Evolutionary conservation across 2,797 vertebrate species (phyloP).

Genomic region (Odontamblyopus rebecca): DNA sequence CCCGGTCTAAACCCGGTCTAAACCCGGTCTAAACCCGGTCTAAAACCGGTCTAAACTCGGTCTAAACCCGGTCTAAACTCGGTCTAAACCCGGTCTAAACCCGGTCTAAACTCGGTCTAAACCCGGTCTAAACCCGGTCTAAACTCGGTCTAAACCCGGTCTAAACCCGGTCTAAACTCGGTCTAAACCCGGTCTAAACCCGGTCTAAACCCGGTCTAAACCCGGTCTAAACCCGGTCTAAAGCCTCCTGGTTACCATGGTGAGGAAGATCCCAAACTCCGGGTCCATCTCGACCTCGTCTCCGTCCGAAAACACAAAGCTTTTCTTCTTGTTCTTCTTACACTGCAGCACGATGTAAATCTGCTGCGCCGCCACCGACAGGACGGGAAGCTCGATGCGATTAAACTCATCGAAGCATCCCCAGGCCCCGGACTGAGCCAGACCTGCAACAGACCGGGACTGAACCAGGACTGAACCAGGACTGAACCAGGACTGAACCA

Average conservation of each 20-base stretch:
- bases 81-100: too few species aligned
- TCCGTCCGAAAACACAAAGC: conserved; percentile 83
- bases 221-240: not conserved
- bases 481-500: not conserved
- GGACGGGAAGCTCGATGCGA: conserved; percentile 84
- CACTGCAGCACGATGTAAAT: conserved; percentile 83
- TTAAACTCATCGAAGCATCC: conserved; percentile 85
- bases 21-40: too few species aligned
- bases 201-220: not conserved
- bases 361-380: conserved; percentile 85
- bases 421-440: conserved; percentile 85
- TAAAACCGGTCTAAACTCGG: too few species aligned
- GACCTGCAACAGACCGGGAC: conserved; percentile 61
- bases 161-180: too few species aligned
- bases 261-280: conserved; percentile 86
- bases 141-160: too few species aligned
- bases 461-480: not conserved
- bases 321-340: conserved; percentile 80
- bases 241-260: conserved; percentile 73
- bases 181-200: too few species aligned
- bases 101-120: too few species aligned
- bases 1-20: too few species aligned
- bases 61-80: too few species aligned
- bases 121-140: too few species aligned
- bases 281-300: conserved; percentile 82